A percentile compares a stretch with the other conserved stretches of the same genome.
These are phyloP conservation scores for Montipora foliosa DNA, from an alignment of 64 coral and sea anemone species.

Conservation along the genomic window DNA sequence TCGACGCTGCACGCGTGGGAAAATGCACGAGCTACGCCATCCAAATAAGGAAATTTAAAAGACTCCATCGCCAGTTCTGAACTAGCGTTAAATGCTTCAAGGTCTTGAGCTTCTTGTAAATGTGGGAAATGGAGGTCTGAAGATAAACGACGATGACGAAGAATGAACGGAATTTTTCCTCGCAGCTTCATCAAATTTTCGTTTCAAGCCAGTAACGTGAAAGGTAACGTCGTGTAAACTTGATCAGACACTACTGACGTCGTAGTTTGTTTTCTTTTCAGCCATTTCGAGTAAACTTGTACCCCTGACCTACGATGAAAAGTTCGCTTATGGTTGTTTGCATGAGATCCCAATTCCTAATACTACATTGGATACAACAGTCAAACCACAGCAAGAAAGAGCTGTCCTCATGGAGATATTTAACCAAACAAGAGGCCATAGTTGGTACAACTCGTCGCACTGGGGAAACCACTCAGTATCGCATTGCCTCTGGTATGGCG, in stretches of 20 bases:
- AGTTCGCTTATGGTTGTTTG: constrained; percentile 12
- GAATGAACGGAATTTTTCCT: too few species aligned
- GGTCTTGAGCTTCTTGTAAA: too few species aligned
- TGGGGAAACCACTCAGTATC: constrained; percentile 54
- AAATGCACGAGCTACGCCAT: too few species aligned
- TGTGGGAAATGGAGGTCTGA: too few species aligned
- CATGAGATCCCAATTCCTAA: background rate
- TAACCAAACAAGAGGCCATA: constrained; percentile 40
- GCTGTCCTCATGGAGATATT: constrained; percentile 68
- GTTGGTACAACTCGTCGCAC: constrained; percentile 34
- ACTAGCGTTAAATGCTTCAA: too few species aligned
- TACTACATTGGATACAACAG: constrained; percentile 49
- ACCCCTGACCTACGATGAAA: background rate
- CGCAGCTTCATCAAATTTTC: too few species aligned
- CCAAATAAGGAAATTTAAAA: too few species aligned
- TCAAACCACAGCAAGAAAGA: constrained; percentile 47
- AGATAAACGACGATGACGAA: too few species aligned
- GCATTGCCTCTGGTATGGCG: constrained; percentile 82
- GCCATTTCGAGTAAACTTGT: background rate
- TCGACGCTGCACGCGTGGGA: too few species aligned
- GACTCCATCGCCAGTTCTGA: too few species aligned
- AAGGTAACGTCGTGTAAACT: background rate
- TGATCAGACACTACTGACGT: background rate
- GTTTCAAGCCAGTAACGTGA: background rate
- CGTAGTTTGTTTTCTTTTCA: background rate